These are phyloP conservation scores for Mongoloraphidia duomilia DNA, from an alignment of 2,888 invertebrate species.

Conservation along the genomic window DNA sequence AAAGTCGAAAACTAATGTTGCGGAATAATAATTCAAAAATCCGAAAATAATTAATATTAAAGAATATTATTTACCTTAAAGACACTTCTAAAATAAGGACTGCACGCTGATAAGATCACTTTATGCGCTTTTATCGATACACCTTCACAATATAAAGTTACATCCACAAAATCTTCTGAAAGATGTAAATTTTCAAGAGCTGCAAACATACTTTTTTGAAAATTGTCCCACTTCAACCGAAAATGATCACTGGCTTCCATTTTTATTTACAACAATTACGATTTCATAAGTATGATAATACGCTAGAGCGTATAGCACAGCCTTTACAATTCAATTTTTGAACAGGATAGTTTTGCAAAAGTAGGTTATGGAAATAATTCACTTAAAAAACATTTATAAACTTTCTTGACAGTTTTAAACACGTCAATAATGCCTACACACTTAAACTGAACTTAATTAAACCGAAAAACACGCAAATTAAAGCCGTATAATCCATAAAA, in stretches of 20 bases:
- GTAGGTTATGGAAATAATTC: neutral
- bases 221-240: conserved; percentile 62
- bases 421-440: too few species aligned
- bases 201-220: conserved; percentile 53
- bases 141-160: conserved; percentile 58
- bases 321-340: too few species aligned
- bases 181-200: conserved; percentile 53
- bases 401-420: too few species aligned
- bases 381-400: conserved; percentile 6
- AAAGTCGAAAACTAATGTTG: too few species aligned
- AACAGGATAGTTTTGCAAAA: too few species aligned
- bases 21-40: too few species aligned
- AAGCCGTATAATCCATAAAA: too few species aligned
- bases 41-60: too few species aligned
- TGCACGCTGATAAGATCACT: conserved; percentile 60
- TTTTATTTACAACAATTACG: conserved; percentile 4
- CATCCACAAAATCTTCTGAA: conserved; percentile 57
- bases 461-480: too few species aligned
- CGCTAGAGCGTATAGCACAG: too few species aligned
- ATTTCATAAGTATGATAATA: too few species aligned
- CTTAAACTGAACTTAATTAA: too few species aligned
- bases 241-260: conserved; percentile 41
- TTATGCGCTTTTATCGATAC: conserved; percentile 58
- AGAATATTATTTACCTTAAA: conserved; percentile 40
- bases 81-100: conserved; percentile 59